Percentiles rank a stretch among this genome's conserved stretches.
phyloP scores from a whole-genome alignment of 2,113 vertebrate species.

The Nycticebus coucang region DNA sequence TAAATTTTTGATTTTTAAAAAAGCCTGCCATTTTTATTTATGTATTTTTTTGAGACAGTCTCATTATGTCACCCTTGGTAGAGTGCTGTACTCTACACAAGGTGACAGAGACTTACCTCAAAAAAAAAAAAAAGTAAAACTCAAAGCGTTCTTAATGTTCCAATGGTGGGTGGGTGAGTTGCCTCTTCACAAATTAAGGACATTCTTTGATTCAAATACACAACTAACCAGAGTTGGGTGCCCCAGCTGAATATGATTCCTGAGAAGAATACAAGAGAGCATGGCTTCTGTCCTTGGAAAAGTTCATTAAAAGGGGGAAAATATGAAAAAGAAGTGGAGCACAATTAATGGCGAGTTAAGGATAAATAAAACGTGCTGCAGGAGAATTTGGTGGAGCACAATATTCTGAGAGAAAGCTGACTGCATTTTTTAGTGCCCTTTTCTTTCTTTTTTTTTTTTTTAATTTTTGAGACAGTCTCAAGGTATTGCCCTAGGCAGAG shows the following conservation, averaged over 20 bases:
- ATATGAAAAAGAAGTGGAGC: background rate
- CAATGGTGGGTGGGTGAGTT: background rate
- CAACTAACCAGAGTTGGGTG: background rate
- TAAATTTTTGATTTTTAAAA: background rate
- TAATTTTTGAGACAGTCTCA: no score
- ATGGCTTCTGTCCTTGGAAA: constrained; percentile 18
- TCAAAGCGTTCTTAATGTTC: background rate
- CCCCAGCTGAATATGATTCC: background rate
- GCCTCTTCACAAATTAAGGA: background rate
- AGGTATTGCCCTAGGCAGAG: no score
- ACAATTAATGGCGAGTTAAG: background rate
- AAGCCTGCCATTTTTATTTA: background rate
- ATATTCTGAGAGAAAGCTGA: background rate
- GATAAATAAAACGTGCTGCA: background rate
- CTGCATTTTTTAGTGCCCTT: background rate
- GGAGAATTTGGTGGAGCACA: background rate
- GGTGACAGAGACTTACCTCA: background rate
- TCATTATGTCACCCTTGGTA: no score
- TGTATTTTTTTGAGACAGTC: no score
- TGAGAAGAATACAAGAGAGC: background rate
- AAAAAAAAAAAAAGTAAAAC: background rate
- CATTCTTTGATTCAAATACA: constrained; percentile 6
- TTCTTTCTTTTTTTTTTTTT: no score
- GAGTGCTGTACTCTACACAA: no score
- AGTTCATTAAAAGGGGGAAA: background rate